These are phyloP conservation scores for Heliconius aoede DNA, from an alignment of 2,888 invertebrate species.

Conservation along the genomic window DNA sequence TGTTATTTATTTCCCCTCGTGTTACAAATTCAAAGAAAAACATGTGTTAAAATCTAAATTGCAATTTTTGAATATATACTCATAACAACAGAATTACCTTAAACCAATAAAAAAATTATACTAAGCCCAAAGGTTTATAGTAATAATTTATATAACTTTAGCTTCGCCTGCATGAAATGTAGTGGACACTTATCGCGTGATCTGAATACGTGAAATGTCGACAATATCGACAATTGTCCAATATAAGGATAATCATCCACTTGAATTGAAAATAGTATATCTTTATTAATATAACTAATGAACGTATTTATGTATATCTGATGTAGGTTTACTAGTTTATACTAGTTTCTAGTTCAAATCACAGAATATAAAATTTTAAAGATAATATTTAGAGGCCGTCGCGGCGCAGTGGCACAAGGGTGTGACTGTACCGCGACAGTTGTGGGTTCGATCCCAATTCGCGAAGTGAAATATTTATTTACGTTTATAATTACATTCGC, in stretches of 20 bases:
- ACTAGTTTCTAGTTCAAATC: too few species aligned
- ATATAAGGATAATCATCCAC: background rate
- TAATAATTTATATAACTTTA: constrained; percentile 22
- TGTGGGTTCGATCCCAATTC: too few species aligned
- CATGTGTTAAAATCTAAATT: too few species aligned
- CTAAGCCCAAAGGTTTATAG: background rate
- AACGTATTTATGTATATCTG: too few species aligned
- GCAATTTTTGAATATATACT: background rate
- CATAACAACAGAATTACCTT: background rate
- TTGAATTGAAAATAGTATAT: background rate
- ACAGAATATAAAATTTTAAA: too few species aligned
- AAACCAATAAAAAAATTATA: background rate
- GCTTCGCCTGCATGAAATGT: constrained; percentile 21
- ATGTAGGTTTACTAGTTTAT: too few species aligned
- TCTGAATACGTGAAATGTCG: constrained; percentile 38
- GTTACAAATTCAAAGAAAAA: background rate
- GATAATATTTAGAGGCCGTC: too few species aligned
- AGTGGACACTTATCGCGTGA: constrained; percentile 41
- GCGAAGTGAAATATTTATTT: too few species aligned
- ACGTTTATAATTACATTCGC: too few species aligned
- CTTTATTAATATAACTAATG: background rate
- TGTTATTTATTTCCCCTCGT: background rate
- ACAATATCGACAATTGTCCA: constrained; percentile 41
- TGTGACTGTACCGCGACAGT: too few species aligned
- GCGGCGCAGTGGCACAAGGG: too few species aligned